A percentile compares a stretch with the other conserved stretches of the same genome.
phyloP scores from a whole-genome alignment of 37 sponge, comb jelly and placozoan genomes.

The Theonella swinhoei region DNA sequence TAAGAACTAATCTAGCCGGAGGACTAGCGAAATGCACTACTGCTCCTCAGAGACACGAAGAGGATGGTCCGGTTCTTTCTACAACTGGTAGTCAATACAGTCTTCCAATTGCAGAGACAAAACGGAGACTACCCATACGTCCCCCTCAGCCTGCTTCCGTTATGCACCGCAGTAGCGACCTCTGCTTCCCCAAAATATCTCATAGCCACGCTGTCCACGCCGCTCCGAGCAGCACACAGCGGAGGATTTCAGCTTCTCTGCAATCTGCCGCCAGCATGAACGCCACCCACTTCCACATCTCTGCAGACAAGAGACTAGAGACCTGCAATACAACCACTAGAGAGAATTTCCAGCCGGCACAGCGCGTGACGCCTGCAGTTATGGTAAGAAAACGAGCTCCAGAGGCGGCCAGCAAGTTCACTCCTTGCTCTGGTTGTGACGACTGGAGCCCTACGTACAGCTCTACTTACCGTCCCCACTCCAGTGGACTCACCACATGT shows the following conservation, averaged over 20 bases:
- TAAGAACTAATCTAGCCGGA: too few species aligned
- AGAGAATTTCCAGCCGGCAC: not conserved
- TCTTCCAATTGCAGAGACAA: not conserved
- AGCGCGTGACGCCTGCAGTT: too few species aligned
- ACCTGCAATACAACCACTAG: not conserved
- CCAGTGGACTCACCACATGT: too few species aligned
- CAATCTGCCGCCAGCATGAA: not conserved
- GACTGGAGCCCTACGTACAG: too few species aligned
- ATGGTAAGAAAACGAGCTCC: too few species aligned
- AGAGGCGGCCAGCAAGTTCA: too few species aligned
- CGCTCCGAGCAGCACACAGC: not conserved
- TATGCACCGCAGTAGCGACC: not conserved
- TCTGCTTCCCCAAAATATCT: not conserved
- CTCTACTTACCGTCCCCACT: too few species aligned
- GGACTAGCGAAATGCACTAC: not conserved
- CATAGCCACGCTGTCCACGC: not conserved
- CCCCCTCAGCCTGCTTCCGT: not conserved
- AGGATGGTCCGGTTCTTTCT: not conserved
- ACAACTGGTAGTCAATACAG: not conserved
- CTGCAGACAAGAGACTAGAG: conserved; percentile 1
- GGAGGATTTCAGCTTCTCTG: not conserved
- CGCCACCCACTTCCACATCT: not conserved
- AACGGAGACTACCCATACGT: not conserved
- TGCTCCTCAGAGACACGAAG: not conserved
- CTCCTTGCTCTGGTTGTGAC: too few species aligned